Evolutionary conservation across 2,888 invertebrate species (phyloP).

Genomic region (Dexiosoma caninum): DNA sequence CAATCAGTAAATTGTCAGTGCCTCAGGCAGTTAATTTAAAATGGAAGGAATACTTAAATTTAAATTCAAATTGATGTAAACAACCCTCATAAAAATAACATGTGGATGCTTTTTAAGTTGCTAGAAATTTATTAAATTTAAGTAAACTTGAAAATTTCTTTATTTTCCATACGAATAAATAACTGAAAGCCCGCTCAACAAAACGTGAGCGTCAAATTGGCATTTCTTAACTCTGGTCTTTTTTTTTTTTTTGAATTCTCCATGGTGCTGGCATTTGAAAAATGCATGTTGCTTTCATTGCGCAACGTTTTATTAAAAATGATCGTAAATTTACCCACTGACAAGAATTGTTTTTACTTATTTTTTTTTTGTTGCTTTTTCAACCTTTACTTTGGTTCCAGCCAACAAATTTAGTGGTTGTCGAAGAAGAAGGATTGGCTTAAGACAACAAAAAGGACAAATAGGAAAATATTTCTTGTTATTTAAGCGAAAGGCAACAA

Average conservation of each 20-base stretch:
- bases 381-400: not conserved
- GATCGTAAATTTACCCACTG: slow-evolving; percentile 66
- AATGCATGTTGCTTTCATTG: slow-evolving; percentile 21
- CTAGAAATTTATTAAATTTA: slow-evolving; percentile 31
- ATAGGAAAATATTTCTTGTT: slow-evolving; percentile 18
- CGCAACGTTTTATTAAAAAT: not conserved
- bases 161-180: not conserved
- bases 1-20: slow-evolving; percentile 41
- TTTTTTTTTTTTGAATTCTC: not conserved
- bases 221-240: slow-evolving; percentile 4
- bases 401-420: slow-evolving; percentile 24
- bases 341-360: slow-evolving; percentile 63
- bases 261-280: slow-evolving; percentile 42
- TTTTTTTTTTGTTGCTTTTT: not conserved
- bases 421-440: slow-evolving; percentile 31
- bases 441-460: too few relatives aligned
- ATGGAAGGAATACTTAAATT: not conserved
- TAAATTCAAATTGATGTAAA: not conserved
- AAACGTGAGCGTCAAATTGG: slow-evolving; percentile 40
- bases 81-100: not conserved
- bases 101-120: slow-evolving; percentile 33
- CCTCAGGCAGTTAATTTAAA: slow-evolving; percentile 43
- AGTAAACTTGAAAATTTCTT: not conserved
- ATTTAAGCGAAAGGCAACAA: not conserved
- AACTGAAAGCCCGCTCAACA: not conserved